Conservation (phyloP, 2,797 vertebrate genomes). For the Rhincodon typus region DNA sequence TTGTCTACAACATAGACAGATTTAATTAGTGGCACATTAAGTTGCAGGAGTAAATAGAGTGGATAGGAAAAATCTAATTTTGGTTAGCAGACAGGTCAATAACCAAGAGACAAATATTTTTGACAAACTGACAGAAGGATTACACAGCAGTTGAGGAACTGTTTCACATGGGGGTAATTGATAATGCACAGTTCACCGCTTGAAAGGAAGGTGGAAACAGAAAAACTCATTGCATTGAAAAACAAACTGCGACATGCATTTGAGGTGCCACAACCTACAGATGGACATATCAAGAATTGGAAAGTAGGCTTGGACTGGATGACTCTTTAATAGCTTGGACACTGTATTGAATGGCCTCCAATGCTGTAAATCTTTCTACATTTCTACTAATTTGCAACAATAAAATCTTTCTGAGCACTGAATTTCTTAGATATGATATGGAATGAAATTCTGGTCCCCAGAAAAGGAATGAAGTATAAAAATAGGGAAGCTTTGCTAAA, state of each 20-base stretch:
- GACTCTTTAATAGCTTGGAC: not conserved
- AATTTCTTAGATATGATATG: not conserved
- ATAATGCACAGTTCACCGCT: not conserved
- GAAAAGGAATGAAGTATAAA: too few species aligned
- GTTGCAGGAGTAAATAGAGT: not conserved
- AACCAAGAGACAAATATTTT: not conserved
- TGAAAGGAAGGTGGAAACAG: not conserved
- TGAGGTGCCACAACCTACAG: not conserved
- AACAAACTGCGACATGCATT: not conserved
- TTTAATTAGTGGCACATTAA: not conserved
- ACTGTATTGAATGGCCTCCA: not conserved
- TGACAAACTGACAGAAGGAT: not conserved
- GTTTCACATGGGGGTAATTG: not conserved
- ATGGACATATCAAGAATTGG: not conserved
- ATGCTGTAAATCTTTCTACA: not conserved
- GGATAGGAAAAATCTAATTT: not conserved
- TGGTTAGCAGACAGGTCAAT: not conserved
- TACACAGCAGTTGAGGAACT: not conserved
- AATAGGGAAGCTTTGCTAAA: too few species aligned
- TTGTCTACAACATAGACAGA: not conserved
- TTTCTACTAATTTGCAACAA: not conserved
- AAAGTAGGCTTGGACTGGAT: not conserved
- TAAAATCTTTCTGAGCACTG: not conserved
- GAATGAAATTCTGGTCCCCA: not conserved
- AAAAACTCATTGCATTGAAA: not conserved